Conservation (phyloP, 2,797 vertebrate genomes). For the Takifugu rubripes region DNA sequence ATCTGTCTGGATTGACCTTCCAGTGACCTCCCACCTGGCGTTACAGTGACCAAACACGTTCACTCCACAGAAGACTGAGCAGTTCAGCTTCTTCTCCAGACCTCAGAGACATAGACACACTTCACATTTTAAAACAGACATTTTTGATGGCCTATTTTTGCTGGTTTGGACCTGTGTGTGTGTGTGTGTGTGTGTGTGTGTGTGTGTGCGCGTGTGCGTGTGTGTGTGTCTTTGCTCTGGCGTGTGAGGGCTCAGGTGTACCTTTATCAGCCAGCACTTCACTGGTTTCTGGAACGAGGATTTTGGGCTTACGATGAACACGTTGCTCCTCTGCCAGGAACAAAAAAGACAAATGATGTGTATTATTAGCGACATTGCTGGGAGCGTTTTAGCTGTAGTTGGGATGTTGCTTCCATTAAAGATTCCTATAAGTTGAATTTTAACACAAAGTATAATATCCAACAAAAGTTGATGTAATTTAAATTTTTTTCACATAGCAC, state of each 20-base stretch:
- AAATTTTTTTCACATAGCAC: too few relatives aligned
- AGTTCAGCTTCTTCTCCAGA: slow-evolving; percentile 51
- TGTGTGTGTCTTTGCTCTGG: not conserved
- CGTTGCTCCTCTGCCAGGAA: not conserved
- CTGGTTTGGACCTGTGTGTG: too few relatives aligned
- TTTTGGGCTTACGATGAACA: accelerated
- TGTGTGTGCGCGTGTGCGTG: too few relatives aligned
- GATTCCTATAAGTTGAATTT: too few relatives aligned
- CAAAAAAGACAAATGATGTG: not conserved
- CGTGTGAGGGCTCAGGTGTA: slow-evolving; percentile 10
- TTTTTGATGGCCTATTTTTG: too few relatives aligned
- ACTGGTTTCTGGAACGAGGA: slow-evolving; percentile 21
- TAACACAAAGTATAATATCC: too few relatives aligned
- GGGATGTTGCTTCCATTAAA: too few relatives aligned
- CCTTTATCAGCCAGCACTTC: slow-evolving; percentile 37
- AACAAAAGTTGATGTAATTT: too few relatives aligned
- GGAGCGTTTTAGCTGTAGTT: too few relatives aligned
- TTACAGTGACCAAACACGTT: not conserved
- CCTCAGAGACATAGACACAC: slow-evolving; percentile 46
- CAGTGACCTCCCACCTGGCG: slow-evolving; percentile 55
- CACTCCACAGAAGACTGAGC: slow-evolving; percentile 62
- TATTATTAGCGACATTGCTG: not conserved
- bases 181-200: too few relatives aligned
- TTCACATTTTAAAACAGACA: not conserved
- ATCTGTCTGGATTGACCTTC: accelerated